These are phyloP conservation scores for Dasypolia templi DNA, from an alignment of 2,888 invertebrate species.

Conservation along the genomic window DNA sequence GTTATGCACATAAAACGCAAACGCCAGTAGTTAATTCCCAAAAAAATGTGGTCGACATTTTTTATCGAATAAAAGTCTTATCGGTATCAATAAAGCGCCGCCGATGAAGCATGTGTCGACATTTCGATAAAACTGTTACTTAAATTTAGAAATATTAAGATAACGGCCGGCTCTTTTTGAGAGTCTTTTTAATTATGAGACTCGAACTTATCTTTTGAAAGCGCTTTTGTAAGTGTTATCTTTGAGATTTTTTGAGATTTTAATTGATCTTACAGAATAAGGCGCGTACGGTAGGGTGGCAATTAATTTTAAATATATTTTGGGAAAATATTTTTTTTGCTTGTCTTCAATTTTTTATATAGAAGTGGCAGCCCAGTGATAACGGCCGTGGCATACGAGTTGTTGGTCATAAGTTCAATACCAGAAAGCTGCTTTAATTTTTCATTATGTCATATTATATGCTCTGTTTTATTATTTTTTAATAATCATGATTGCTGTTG, in stretches of 20 bases:
- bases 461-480: no score
- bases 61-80: constrained; percentile 67
- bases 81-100: constrained; percentile 78
- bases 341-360: not conserved
- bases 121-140: constrained; percentile 79
- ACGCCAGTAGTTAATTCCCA: constrained; percentile 54
- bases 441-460: no score
- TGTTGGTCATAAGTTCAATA: no score
- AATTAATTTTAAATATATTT: constrained; percentile 19
- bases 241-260: constrained; percentile 63
- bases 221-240: constrained; percentile 66
- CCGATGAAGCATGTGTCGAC: constrained; percentile 77
- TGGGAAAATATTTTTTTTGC: not conserved
- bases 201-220: constrained; percentile 64
- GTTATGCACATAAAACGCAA: constrained; percentile 52
- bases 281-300: constrained; percentile 25
- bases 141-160: constrained; percentile 70
- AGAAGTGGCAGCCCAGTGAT: no score
- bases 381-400: no score
- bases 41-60: constrained; percentile 61
- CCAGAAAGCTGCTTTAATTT: no score
- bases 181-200: constrained; percentile 66
- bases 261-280: constrained; percentile 66
- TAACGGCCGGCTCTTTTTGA: constrained; percentile 55
- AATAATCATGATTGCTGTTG: not conserved